Conservation (phyloP, 2,888 invertebrate species). For the Oconnorella tubifera region DNA sequence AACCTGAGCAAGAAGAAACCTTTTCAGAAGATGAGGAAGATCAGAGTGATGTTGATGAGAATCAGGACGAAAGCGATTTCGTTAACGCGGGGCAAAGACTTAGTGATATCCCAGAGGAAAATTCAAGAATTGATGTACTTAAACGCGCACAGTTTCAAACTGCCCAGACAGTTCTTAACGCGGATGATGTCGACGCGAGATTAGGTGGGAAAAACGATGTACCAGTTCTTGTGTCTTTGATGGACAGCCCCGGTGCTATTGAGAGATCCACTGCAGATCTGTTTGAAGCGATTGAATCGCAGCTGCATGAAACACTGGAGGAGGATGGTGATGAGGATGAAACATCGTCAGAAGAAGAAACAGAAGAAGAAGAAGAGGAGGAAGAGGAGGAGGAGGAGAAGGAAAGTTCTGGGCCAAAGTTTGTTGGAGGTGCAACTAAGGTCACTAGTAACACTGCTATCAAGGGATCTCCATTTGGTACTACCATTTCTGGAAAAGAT, state of each 20-base stretch:
- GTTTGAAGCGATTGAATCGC: not conserved
- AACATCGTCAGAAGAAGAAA: not conserved
- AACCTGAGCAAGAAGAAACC: not conserved
- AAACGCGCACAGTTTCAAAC: not conserved
- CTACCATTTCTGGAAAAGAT: too few species aligned
- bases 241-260: not conserved
- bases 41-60: not conserved
- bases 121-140: not conserved
- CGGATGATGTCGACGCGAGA: constrained; percentile 1
- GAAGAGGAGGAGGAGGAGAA: not conserved
- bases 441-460: too few species aligned
- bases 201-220: not conserved
- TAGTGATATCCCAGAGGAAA: too few species aligned
- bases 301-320: constrained; percentile 1
- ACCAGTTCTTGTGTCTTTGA: not conserved
- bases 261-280: not conserved
- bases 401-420: not conserved
- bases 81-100: too few species aligned
- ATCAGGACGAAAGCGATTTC: too few species aligned
- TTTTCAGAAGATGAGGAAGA: not conserved
- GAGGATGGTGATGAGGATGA: not conserved
- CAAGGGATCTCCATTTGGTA: too few species aligned
- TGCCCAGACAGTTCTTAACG: not conserved
- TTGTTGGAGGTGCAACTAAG: constrained; percentile 1
- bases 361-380: not conserved